Evolutionary conservation across 2,113 vertebrate genomes (phyloP).

Genomic region (Rattus rattus): DNA sequence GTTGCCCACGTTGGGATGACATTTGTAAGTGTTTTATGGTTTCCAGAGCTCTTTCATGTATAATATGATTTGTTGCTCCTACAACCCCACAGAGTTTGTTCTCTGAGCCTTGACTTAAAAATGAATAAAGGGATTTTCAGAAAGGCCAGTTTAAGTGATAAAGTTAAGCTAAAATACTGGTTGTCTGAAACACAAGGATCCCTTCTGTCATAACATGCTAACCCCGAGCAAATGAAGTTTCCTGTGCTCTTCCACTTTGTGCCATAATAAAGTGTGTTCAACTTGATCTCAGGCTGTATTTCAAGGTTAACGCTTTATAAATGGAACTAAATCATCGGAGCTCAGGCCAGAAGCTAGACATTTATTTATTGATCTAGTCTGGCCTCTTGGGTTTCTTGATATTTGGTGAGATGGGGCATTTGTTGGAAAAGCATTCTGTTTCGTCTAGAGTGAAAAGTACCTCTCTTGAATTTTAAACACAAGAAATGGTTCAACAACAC

Average conservation of each 20-base stretch:
- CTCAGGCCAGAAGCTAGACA: constrained; percentile 83
- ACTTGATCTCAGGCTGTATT: constrained; percentile 77
- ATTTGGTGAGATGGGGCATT: constrained; percentile 85
- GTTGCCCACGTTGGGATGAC: background rate
- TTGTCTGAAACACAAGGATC: constrained; percentile 46
- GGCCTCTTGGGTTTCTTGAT: constrained; percentile 87
- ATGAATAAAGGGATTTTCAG: constrained; percentile 62
- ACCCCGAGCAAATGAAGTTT: constrained; percentile 36
- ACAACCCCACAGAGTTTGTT: constrained; percentile 10
- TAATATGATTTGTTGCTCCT: constrained; percentile 44
- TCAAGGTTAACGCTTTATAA: constrained; percentile 82
- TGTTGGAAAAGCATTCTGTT: constrained; percentile 85
- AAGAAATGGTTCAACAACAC: constrained; percentile 76
- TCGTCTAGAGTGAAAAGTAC: constrained; percentile 80
- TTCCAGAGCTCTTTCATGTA: constrained; percentile 35
- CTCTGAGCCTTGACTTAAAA: constrained; percentile 39
- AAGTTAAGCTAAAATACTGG: constrained; percentile 38
- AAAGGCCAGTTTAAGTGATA: constrained; percentile 42
- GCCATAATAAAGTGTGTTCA: constrained; percentile 63
- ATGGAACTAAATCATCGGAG: constrained; percentile 77
- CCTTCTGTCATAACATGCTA: constrained; percentile 17
- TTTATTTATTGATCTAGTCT: constrained; percentile 90
- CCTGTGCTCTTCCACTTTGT: constrained; percentile 24
- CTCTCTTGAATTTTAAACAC: constrained; percentile 83
- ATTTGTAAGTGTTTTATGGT: constrained; percentile 28